phyloP scores from a whole-genome alignment of 2,113 vertebrate genomes.

The Barnardius zonarius region DNA sequence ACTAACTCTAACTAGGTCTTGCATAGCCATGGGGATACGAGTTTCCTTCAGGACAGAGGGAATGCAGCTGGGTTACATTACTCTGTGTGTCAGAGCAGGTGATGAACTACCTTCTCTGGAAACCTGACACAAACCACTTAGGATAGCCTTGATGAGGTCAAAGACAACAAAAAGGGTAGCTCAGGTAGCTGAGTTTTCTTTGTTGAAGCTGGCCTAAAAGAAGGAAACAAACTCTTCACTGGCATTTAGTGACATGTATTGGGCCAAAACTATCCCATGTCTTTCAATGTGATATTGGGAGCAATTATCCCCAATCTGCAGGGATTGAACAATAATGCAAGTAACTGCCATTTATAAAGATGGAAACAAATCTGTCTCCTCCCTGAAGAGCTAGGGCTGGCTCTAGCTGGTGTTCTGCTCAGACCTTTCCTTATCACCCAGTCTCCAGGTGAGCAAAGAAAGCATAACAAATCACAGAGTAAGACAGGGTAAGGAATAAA shows the following conservation, averaged over 20 bases:
- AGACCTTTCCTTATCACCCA: neutral
- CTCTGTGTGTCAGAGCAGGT: slow-evolving; percentile 21
- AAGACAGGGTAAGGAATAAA: neutral
- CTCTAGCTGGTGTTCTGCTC: neutral
- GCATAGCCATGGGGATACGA: neutral
- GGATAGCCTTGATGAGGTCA: neutral
- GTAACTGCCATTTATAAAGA: neutral
- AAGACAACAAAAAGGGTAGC: neutral
- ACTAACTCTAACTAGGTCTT: neutral
- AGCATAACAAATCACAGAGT: neutral
- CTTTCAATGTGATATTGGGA: neutral
- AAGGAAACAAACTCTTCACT: neutral
- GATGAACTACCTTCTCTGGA: neutral
- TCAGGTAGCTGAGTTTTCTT: neutral
- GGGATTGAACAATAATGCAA: neutral
- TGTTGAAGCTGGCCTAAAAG: neutral
- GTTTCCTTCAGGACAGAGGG: neutral
- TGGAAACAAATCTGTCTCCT: neutral
- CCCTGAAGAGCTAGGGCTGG: neutral
- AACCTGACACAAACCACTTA: neutral
- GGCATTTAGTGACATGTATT: neutral
- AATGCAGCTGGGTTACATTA: slow-evolving; percentile 38
- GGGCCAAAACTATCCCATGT: neutral
- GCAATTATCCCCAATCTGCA: neutral
- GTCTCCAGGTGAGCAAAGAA: neutral